Conservation (phyloP, 2,113 vertebrate genomes). For the Eonycteris spelaea region DNA sequence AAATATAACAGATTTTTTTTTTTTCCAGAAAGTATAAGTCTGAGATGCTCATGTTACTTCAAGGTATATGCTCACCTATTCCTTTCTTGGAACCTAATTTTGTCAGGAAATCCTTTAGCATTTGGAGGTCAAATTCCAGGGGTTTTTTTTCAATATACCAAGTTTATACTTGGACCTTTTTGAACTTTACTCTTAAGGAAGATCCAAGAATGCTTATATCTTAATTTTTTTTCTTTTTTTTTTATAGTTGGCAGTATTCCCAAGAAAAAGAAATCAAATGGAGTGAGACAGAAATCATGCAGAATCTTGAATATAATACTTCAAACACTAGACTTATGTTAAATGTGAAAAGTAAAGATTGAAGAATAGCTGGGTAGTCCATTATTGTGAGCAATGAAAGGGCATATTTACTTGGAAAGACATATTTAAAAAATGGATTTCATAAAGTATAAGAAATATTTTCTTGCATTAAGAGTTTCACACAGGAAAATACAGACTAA, state of each 20-base stretch:
- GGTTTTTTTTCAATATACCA: neutral
- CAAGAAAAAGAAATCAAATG: conserved; percentile 8
- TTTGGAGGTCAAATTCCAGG: neutral
- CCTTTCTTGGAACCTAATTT: neutral
- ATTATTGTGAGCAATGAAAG: neutral
- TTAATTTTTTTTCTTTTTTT: neutral
- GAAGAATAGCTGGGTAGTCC: neutral
- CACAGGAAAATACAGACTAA: neutral
- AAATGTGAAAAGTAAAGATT: neutral
- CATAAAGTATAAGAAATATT: neutral
- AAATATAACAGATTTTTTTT: neutral
- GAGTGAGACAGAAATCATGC: neutral
- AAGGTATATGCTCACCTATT: neutral
- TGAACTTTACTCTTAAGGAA: neutral
- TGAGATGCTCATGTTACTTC: neutral
- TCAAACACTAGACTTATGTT: neutral
- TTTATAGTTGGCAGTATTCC: neutral
- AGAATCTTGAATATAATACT: neutral
- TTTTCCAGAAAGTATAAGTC: neutral
- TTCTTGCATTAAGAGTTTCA: neutral
- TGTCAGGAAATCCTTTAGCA: neutral
- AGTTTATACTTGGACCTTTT: neutral
- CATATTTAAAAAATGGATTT: neutral
- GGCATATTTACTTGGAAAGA: neutral
- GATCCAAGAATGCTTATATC: neutral